Conservation (phyloP, 2,888 invertebrate species). For the Tetropium fuscum region DNA sequence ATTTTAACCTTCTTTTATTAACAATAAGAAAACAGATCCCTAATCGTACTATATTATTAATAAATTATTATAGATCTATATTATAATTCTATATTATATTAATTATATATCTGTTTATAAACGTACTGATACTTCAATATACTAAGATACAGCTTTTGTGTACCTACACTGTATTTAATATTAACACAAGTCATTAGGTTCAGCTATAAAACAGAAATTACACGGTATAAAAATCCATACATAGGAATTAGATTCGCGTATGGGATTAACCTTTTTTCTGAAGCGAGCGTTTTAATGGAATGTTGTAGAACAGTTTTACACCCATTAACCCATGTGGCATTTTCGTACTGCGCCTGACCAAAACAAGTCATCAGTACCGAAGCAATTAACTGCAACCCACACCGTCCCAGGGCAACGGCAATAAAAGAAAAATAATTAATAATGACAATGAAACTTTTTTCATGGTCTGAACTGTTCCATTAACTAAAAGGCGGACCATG, state of each 20-base stretch:
- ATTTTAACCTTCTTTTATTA: too few relatives aligned
- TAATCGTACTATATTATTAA: too few relatives aligned
- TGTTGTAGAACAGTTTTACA: neutral
- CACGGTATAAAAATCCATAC: neutral
- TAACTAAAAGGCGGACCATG: slow-evolving; percentile 42
- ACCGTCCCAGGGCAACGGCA: neutral
- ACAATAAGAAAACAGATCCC: too few relatives aligned
- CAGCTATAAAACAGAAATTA: too few relatives aligned
- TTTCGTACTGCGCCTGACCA: neutral
- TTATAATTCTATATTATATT: too few relatives aligned
- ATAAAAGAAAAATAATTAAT: slow-evolving; percentile 30
- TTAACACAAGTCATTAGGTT: too few relatives aligned
- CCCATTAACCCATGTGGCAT: neutral
- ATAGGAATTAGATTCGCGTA: neutral
- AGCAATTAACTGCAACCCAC: slow-evolving; percentile 17
- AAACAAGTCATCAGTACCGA: neutral
- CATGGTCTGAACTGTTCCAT: slow-evolving; percentile 32
- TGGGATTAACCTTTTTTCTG: neutral
- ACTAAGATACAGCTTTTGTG: too few relatives aligned
- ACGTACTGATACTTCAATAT: too few relatives aligned
- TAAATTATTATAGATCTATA: too few relatives aligned
- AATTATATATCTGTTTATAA: too few relatives aligned
- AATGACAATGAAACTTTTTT: slow-evolving; percentile 32
- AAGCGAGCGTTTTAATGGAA: neutral
- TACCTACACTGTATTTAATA: too few relatives aligned